Evolutionary conservation across 2,888 invertebrate genomes (phyloP).

Genomic region (Perithous albicinctus): DNA sequence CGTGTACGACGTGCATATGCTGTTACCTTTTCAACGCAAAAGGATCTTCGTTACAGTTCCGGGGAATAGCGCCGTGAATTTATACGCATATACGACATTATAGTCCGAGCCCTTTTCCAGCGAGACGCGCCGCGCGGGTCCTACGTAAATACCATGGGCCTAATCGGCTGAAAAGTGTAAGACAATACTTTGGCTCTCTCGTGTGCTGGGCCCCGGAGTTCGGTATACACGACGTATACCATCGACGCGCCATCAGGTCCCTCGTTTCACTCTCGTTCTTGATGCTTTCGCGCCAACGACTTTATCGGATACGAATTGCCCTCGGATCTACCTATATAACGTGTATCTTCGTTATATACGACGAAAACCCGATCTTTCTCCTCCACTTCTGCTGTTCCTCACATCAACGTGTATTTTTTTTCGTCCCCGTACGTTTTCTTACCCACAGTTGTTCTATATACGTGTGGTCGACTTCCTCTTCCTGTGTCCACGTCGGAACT

Average conservation of each 20-base stretch:
- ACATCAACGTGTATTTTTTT: conserved; percentile 29
- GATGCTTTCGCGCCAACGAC: conserved; percentile 71
- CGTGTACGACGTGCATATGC: neutral
- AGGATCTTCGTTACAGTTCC: conserved; percentile 64
- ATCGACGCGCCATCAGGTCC: conserved; percentile 50
- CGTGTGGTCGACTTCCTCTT: conserved; percentile 83
- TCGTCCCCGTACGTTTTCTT: neutral
- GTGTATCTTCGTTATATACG: neutral
- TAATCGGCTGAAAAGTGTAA: conserved; percentile 83
- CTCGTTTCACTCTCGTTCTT: conserved; percentile 43
- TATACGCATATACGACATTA: conserved; percentile 1
- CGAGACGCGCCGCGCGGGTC: conserved; percentile 49
- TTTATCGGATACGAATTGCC: conserved; percentile 69
- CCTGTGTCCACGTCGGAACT: conserved; percentile 82
- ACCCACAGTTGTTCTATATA: conserved; percentile 8
- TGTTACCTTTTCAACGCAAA: neutral
- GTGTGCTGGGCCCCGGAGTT: conserved; percentile 38
- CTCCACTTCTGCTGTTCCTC: conserved; percentile 59
- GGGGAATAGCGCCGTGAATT: conserved; percentile 8
- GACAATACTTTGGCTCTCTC: conserved; percentile 76
- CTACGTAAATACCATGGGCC: conserved; percentile 80
- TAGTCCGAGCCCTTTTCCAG: conserved; percentile 50
- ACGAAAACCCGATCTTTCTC: conserved; percentile 73
- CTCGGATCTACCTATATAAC: neutral
- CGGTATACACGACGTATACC: conserved; percentile 32